Evolutionary conservation across 2,113 vertebrate species (phyloP).

Genomic region (Cyphomyrus discorhynchus): DNA sequence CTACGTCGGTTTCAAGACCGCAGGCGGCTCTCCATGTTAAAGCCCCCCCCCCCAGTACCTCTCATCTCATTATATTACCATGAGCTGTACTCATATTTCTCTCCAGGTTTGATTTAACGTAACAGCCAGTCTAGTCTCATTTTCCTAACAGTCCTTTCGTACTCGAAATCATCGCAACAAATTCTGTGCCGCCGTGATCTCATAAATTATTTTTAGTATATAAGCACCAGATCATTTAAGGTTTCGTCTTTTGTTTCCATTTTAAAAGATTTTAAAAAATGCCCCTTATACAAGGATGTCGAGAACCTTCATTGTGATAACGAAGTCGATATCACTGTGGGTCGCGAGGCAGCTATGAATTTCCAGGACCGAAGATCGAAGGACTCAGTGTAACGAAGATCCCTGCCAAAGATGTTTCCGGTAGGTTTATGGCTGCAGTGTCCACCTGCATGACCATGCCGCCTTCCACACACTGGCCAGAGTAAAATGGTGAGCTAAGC

Average conservation of each 20-base stretch:
- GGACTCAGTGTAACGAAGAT: background rate
- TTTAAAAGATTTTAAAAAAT: background rate
- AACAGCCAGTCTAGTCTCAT: background rate
- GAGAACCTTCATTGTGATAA: background rate
- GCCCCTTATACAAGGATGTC: background rate
- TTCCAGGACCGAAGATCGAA: background rate
- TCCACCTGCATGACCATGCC: background rate
- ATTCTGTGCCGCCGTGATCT: background rate
- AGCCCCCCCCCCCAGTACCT: background rate
- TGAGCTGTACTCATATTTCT: background rate
- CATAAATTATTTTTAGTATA: background rate
- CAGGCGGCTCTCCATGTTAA: background rate
- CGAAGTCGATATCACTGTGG: background rate
- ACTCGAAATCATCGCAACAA: background rate
- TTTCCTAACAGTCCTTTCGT: background rate
- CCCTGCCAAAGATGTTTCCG: background rate
- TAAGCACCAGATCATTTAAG: background rate
- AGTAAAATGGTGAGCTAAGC: background rate
- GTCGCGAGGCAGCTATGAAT: background rate
- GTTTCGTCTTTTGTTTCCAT: background rate
- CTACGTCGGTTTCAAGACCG: background rate
- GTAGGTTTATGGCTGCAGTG: background rate
- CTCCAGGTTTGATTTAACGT: background rate
- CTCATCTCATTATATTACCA: background rate
- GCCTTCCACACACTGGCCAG: background rate